These are phyloP conservation scores for Gryllus bimaculatus DNA, from an alignment of 1,140 invertebrate genomes.

Conservation along the genomic window DNA sequence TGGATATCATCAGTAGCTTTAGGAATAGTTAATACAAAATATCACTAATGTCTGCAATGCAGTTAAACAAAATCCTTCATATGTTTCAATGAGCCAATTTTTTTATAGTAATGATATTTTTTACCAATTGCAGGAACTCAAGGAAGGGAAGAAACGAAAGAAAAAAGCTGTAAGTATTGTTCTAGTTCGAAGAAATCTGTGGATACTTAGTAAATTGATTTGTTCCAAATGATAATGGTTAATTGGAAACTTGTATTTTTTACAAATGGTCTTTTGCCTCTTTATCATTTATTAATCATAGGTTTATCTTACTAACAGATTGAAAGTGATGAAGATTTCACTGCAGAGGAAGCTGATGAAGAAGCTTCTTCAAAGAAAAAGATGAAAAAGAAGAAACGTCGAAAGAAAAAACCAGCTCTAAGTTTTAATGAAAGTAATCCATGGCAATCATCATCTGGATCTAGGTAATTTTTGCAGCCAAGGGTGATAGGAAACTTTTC, in stretches of 20 bases:
- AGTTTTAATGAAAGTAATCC: constrained; percentile 52
- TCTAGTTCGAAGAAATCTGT: not conserved
- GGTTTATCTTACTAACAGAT: not conserved
- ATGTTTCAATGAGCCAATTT: too few relatives aligned
- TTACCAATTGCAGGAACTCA: constrained; percentile 11
- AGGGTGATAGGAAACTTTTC: too few relatives aligned
- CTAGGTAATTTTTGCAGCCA: constrained; percentile 33
- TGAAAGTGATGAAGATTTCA: constrained; percentile 16
- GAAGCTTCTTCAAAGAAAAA: constrained; percentile 35
- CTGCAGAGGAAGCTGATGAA: constrained; percentile 35
- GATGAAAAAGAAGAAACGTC: constrained; percentile 42
- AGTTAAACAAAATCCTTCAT: too few relatives aligned
- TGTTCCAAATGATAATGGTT: too few relatives aligned
- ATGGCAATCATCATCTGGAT: constrained; percentile 57
- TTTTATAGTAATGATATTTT: too few relatives aligned
- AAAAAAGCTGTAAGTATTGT: constrained; percentile 17
- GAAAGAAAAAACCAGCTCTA: constrained; percentile 41
- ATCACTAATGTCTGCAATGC: too few relatives aligned
- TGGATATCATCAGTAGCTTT: too few relatives aligned
- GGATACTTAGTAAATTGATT: too few relatives aligned
- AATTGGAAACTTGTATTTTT: too few relatives aligned
- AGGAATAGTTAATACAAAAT: too few relatives aligned
- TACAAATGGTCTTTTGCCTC: too few relatives aligned
- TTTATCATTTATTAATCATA: too few relatives aligned
- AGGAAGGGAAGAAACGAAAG: constrained; percentile 13